phyloP scores from a whole-genome alignment of 2,888 invertebrate species.

The Amphiduros pacificus region DNA sequence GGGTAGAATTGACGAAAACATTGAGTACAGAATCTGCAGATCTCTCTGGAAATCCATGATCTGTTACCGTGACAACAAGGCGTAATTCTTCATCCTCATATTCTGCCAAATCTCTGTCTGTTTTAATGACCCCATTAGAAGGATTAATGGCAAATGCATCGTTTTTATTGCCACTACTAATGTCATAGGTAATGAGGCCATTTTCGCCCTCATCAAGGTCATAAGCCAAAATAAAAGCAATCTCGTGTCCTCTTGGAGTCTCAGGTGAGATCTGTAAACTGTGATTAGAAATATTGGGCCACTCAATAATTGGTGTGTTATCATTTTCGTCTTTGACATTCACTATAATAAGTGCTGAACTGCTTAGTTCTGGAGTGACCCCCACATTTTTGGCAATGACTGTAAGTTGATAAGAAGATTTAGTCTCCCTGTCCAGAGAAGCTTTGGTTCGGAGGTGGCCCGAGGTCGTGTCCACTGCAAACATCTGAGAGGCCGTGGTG shows the following conservation, averaged over 20 bases:
- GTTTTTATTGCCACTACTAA: conserved; percentile 2
- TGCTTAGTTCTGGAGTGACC: neutral
- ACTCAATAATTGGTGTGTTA: conserved; percentile 6
- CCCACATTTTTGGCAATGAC: conserved; percentile 65
- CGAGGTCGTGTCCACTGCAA: conserved; percentile 81
- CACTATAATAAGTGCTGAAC: neutral
- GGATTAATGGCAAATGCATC: conserved; percentile 5
- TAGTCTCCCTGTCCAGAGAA: conserved; percentile 81
- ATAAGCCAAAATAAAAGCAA: conserved; percentile 3
- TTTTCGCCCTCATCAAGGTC: conserved; percentile 16
- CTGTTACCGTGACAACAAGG: conserved; percentile 6
- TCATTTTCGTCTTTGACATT: conserved; percentile 6
- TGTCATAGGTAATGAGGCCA: conserved; percentile 8
- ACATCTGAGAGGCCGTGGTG: conserved; percentile 66
- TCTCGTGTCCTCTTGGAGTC: conserved; percentile 8
- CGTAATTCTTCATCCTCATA: conserved; percentile 4
- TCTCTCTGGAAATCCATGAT: conserved; percentile 4
- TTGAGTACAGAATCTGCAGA: conserved; percentile 5
- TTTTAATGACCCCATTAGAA: conserved; percentile 7
- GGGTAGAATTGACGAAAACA: conserved; percentile 4
- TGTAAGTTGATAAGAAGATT: conserved; percentile 74
- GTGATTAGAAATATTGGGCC: conserved; percentile 12
- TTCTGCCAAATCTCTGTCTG: neutral
- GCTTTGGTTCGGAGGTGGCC: conserved; percentile 80
- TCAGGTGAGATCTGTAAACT: conserved; percentile 9